Evolutionary conservation across 2,888 invertebrate genomes (phyloP).

Genomic region (Agrotis puta): DNA sequence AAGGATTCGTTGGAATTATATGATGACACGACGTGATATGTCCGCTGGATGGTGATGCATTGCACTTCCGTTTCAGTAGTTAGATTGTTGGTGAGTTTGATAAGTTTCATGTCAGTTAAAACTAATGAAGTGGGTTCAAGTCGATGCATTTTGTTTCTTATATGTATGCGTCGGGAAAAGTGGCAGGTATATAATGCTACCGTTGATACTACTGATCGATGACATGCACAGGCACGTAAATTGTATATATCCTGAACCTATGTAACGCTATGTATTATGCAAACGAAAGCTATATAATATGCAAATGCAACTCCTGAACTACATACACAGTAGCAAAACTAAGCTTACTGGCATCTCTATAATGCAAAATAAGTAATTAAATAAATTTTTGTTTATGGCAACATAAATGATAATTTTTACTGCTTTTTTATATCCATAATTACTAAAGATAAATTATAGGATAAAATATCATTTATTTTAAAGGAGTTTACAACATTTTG

Average conservation of each 20-base stretch:
- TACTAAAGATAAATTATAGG: no score
- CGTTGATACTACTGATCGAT: conserved; percentile 46
- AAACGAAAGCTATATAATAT: no score
- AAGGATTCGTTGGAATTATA: conserved; percentile 70
- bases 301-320: neutral
- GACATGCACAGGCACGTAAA: neutral
- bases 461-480: no score
- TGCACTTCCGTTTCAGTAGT: conserved; percentile 71
- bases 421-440: no score
- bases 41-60: conserved; percentile 76
- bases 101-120: conserved; percentile 58
- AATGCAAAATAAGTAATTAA: no score
- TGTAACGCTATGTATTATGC: neutral
- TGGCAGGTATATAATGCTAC: conserved; percentile 48
- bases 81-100: conserved; percentile 61
- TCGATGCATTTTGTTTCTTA: conserved; percentile 41
- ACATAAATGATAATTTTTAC: no score
- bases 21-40: conserved; percentile 70
- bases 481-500: no score
- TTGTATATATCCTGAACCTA: conserved; percentile 2
- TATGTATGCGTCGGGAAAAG: conserved; percentile 14
- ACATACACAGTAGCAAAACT: neutral
- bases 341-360: no score
- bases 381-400: no score
- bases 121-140: conserved; percentile 51